These are phyloP conservation scores for Drosophila paranaensis DNA, from an alignment of 2,888 invertebrate genomes.

Conservation along the genomic window DNA sequence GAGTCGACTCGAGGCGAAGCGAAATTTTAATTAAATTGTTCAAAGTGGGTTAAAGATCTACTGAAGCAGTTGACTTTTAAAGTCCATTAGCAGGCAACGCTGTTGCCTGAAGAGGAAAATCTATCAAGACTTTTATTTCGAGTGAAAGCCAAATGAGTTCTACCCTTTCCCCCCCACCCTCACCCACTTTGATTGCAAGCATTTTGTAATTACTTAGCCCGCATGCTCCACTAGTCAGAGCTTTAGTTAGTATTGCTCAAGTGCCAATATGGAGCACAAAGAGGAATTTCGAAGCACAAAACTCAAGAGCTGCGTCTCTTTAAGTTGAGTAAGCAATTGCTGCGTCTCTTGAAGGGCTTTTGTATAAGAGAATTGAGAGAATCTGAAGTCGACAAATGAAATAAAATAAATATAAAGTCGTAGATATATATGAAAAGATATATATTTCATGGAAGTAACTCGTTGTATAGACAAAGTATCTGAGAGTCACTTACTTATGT, in stretches of 20 bases:
- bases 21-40: slow-evolving; percentile 72
- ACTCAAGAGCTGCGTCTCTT: not conserved
- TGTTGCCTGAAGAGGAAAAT: slow-evolving; percentile 13
- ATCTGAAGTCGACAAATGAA: too few relatives aligned
- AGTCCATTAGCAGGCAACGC: slow-evolving; percentile 17
- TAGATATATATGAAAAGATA: not conserved
- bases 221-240: slow-evolving; percentile 7
- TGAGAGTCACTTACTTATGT: too few relatives aligned
- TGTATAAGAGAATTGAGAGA: too few relatives aligned
- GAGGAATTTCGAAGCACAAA: not conserved
- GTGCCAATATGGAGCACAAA: slow-evolving; percentile 3
- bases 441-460: not conserved
- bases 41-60: slow-evolving; percentile 33
- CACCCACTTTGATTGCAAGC: slow-evolving; percentile 23
- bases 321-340: not conserved
- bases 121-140: slow-evolving; percentile 27
- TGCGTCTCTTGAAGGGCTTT: too few relatives aligned
- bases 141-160: slow-evolving; percentile 38
- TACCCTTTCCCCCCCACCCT: slow-evolving; percentile 6
- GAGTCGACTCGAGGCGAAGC: slow-evolving; percentile 22
- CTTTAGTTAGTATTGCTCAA: slow-evolving; percentile 11
- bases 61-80: slow-evolving; percentile 24
- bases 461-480: too few relatives aligned
- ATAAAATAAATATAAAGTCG: not conserved
- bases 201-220: slow-evolving; percentile 30